A percentile compares a stretch with the other conserved stretches of the same genome.
phyloP scores from a whole-genome alignment of 1,140 invertebrate genomes.

The Mactra quadrangularis region DNA sequence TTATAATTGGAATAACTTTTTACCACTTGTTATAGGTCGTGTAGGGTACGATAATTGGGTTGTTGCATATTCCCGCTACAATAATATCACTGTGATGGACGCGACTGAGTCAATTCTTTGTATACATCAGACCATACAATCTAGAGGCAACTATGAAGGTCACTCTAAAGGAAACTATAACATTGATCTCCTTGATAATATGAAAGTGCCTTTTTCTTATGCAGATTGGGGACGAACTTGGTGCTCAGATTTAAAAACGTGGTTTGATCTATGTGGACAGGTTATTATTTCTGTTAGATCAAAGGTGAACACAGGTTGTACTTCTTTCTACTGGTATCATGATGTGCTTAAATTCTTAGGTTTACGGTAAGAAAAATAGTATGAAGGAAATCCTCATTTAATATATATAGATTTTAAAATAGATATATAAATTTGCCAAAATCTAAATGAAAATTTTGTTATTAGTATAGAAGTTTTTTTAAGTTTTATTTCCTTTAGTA shows the following conservation, averaged over 20 bases:
- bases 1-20: slow-evolving; percentile 72
- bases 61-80: slow-evolving; percentile 62
- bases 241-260: slow-evolving; percentile 34
- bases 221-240: slow-evolving; percentile 40
- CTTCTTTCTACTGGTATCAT: slow-evolving; percentile 4
- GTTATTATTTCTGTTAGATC: slow-evolving; percentile 24
- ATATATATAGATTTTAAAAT: too few species aligned
- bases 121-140: slow-evolving; percentile 71
- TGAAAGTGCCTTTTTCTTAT: slow-evolving; percentile 24
- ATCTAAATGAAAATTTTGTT: too few species aligned
- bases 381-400: too few species aligned
- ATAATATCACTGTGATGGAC: slow-evolving; percentile 69
- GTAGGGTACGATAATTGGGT: slow-evolving; percentile 76
- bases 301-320: slow-evolving; percentile 13
- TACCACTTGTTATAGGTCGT: slow-evolving; percentile 74
- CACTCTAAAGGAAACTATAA: slow-evolving; percentile 45
- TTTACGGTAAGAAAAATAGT: too few species aligned
- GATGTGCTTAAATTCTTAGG: not conserved
- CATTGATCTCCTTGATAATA: slow-evolving; percentile 35
- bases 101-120: slow-evolving; percentile 68
- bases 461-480: too few species aligned
- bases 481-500: too few species aligned
- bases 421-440: too few species aligned
- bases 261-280: slow-evolving; percentile 44
- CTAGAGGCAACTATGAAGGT: slow-evolving; percentile 56